Conservation (phyloP, 2,888 invertebrate genomes). For the Nasonia oneida region DNA sequence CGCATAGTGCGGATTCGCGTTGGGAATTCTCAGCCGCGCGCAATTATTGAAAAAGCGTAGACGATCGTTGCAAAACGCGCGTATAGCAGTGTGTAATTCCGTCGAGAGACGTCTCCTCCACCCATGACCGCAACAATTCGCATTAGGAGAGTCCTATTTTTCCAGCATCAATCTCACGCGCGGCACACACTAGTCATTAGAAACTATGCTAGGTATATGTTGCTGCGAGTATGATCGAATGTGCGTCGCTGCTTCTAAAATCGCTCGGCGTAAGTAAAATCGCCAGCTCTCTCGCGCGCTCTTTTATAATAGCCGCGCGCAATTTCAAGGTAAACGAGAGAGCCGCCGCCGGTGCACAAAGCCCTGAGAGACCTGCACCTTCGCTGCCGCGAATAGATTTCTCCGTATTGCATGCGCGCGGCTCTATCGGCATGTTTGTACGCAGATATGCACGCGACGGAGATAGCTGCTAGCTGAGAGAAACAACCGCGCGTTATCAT, state of each 20-base stretch:
- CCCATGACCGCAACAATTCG: constrained; percentile 38
- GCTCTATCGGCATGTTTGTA: constrained; percentile 9
- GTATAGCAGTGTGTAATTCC: not conserved
- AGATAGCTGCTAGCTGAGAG: not conserved
- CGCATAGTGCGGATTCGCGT: not conserved
- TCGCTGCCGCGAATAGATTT: constrained; percentile 47
- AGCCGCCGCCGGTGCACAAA: not conserved
- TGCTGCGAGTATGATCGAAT: not conserved
- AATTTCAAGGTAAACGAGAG: constrained; percentile 61
- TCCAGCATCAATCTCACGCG: constrained; percentile 14
- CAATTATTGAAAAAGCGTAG: not conserved
- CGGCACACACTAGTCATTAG: constrained; percentile 4
- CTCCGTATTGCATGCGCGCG: constrained; percentile 31
- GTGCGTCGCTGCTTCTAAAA: constrained; percentile 16
- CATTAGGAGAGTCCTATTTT: constrained; percentile 29
- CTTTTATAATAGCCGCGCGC: constrained; percentile 50
- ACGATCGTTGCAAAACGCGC: constrained; percentile 14
- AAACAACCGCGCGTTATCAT: constrained; percentile 30
- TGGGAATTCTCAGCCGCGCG: not conserved
- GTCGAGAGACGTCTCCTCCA: not conserved
- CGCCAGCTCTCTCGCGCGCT: constrained; percentile 21
- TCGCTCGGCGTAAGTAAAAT: constrained; percentile 55
- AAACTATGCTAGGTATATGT: not conserved
- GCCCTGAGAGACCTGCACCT: not conserved
- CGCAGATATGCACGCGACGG: not conserved